Base-by-base conservation (phyloP, 2,888 invertebrate species). In the Scaptomyza parva region DNA sequence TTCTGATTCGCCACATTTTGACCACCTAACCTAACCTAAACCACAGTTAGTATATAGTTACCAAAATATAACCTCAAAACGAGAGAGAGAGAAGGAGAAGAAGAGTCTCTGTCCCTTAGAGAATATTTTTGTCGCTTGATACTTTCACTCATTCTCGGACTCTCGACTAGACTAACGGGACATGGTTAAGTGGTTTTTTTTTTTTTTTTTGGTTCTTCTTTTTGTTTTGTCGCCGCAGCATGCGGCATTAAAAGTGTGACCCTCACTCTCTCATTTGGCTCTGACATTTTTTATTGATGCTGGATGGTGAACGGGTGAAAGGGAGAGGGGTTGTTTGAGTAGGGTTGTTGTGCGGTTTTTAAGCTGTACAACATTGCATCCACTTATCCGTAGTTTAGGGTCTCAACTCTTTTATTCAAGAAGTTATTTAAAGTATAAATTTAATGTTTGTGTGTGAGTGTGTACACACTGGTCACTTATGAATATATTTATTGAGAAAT, bases 111-210 rank as follows among this genome's bases (percentile, higher is more conserved):
- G 60, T 62, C 63, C 78, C n/a, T n/a, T n/a, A n/a, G n/a, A n/a
- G n/a, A n/a, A n/a, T n/a, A n/a, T n/a, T 72, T 86, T 77, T 45
- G 41, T 68, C 26, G 28, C 47, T 37, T 37, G 47, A 14, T 63
- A 78, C 76, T 78, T 77, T 71, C 76, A 71, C 77, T 70, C 12
- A 39, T n/a, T n/a, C 24, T 12, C 50, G 45, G 18, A n/a, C n/a
- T n/a, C 52, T 43, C 45, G 33, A 17, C 37, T 37, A n/a, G 37
- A 17, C 58, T 52, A 26, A 26, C n/a, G n/a, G 40, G 18, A 52
- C 30, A 50, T 35, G 39, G 41, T 26, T 39, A 57, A 65, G 48
- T 53, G 47, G 14, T 22, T 22, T 2, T 5, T 2, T 3, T 5
- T 22, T 17, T 17, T 26, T 1, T 17, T 8, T 26, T 26, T 26